A percentile compares a stretch with the other conserved stretches of the same genome.
These are phyloP conservation scores for Megalops atlanticus DNA, from an alignment of 2,113 vertebrate species.

Conservation along the genomic window DNA sequence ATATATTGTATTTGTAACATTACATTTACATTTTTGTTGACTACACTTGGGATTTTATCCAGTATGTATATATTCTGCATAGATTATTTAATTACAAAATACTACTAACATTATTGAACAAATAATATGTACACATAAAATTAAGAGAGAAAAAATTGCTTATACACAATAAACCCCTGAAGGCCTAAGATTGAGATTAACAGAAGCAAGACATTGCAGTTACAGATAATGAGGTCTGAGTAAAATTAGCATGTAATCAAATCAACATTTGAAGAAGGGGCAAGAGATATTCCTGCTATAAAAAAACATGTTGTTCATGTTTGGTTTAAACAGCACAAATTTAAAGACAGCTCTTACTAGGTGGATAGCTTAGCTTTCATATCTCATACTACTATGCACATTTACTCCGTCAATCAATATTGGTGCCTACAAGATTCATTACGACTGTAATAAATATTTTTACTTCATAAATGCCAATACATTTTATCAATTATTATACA, in stretches of 20 bases:
- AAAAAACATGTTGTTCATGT: too few species aligned
- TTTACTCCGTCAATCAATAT: background rate
- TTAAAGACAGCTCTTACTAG: background rate
- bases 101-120: background rate
- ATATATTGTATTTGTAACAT: background rate
- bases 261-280: too few species aligned
- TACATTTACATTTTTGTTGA: background rate
- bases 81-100: background rate
- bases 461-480: background rate
- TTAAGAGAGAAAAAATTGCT: background rate
- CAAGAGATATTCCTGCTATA: too few species aligned
- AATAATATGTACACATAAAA: background rate
- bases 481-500: background rate
- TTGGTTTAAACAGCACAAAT: background rate
- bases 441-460: background rate
- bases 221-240: too few species aligned
- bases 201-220: too few species aligned
- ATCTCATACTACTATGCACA: background rate
- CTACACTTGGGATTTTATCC: background rate
- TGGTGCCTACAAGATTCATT: background rate
- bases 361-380: background rate
- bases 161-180: background rate
- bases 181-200: background rate
- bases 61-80: background rate
- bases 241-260: too few species aligned